Conservation (phyloP, 2,888 invertebrate genomes). For the Doris montereyensis region DNA sequence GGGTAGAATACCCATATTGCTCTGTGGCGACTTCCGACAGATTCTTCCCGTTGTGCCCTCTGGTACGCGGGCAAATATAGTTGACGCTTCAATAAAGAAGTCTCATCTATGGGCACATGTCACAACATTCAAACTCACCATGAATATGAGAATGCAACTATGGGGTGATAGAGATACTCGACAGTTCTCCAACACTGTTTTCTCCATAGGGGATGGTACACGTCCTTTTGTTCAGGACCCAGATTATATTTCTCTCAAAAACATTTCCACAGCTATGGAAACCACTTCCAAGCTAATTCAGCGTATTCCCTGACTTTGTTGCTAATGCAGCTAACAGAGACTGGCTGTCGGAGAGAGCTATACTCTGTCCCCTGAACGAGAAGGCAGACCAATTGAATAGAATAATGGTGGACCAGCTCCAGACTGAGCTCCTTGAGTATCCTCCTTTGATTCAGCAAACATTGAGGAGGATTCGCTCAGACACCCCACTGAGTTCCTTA, state of each 20-base stretch:
- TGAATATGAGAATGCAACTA: neutral
- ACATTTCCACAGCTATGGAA: too few species aligned
- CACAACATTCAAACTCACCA: neutral
- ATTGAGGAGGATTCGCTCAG: neutral
- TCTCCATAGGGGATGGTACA: too few species aligned
- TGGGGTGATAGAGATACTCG: neutral
- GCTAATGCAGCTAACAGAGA: too few species aligned
- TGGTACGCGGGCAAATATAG: too few species aligned
- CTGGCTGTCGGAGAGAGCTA: neutral
- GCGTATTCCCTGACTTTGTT: too few species aligned
- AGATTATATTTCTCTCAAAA: too few species aligned
- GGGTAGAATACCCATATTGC: neutral
- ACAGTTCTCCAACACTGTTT: neutral
- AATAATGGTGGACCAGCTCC: neutral
- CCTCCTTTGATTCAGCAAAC: neutral
- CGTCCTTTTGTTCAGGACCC: too few species aligned
- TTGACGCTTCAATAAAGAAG: too few species aligned
- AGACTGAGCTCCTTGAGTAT: neutral
- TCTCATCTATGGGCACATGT: too few species aligned
- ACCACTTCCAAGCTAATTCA: too few species aligned
- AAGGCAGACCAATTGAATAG: neutral
- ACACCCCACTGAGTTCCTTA: neutral
- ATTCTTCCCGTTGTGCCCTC: too few species aligned
- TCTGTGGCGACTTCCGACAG: constrained; percentile 2
- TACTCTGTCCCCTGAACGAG: neutral